Conservation (phyloP, 1,140 invertebrate species). For the Drosophila obscura region DNA sequence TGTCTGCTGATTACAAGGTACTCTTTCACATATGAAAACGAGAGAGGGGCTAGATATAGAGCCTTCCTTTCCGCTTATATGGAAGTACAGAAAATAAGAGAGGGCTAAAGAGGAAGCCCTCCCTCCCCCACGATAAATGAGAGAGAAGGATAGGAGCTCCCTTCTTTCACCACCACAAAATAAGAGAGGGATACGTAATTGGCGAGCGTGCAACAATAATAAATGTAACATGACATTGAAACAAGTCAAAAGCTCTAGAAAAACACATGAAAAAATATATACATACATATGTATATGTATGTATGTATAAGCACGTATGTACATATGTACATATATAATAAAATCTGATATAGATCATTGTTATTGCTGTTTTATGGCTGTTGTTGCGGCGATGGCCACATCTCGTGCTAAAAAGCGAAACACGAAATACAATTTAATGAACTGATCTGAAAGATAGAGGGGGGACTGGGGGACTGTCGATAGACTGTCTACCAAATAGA, state of each 20-base stretch:
- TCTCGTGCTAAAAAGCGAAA: slow-evolving; percentile 55
- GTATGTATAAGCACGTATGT: not conserved
- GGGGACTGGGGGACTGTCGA: not conserved
- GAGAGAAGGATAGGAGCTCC: too few relatives aligned
- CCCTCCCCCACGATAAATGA: not conserved
- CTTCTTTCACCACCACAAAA: too few relatives aligned
- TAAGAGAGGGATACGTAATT: too few relatives aligned
- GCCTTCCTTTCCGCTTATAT: too few relatives aligned
- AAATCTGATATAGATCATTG: slow-evolving; percentile 60
- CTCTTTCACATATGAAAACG: too few relatives aligned
- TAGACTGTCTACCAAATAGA: too few relatives aligned
- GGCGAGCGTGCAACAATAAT: slow-evolving; percentile 11
- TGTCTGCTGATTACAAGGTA: too few relatives aligned
- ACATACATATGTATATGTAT: not conserved
- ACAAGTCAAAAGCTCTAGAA: slow-evolving; percentile 68
- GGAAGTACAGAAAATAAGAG: too few relatives aligned
- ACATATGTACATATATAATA: slow-evolving; percentile 16
- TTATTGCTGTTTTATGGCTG: slow-evolving; percentile 29
- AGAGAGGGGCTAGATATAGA: too few relatives aligned
- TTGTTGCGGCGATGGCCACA: slow-evolving; percentile 10
- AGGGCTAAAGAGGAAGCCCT: not conserved
- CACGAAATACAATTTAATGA: slow-evolving; percentile 61
- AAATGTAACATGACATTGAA: slow-evolving; percentile 80
- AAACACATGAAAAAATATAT: slow-evolving; percentile 37
- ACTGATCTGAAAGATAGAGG: slow-evolving; percentile 37